These are phyloP conservation scores for Coreoperca whiteheadi DNA, from an alignment of 2,113 vertebrate genomes.

Conservation along the genomic window DNA sequence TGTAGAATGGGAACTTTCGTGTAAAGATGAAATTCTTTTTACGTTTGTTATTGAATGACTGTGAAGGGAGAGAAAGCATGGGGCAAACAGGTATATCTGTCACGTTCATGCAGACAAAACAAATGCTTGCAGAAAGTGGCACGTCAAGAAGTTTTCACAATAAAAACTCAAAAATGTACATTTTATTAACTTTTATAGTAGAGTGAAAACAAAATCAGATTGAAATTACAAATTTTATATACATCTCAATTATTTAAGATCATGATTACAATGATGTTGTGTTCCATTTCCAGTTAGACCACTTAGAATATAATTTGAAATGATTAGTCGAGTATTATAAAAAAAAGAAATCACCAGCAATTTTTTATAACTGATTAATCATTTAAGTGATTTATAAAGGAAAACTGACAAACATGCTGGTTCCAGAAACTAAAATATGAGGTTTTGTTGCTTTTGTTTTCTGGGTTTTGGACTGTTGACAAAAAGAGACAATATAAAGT, in stretches of 20 bases:
- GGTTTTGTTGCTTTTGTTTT: background rate
- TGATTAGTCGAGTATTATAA: background rate
- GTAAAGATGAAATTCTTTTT: slow-evolving; percentile 99
- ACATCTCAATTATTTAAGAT: background rate
- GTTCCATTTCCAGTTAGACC: background rate
- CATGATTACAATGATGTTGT: background rate
- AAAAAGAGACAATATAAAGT: background rate
- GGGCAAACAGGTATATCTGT: slow-evolving; percentile 95
- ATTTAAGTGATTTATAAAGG: background rate
- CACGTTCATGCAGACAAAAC: slow-evolving; percentile 97
- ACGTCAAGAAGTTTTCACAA: slow-evolving; percentile 64
- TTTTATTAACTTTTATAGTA: too few relatives aligned
- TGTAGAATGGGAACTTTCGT: slow-evolving; percentile 99
- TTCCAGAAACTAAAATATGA: background rate
- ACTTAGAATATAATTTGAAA: background rate
- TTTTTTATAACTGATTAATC: background rate
- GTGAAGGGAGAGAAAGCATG: slow-evolving; percentile 98
- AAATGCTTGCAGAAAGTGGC: slow-evolving; percentile 87
- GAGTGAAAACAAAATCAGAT: too few relatives aligned
- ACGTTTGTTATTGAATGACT: slow-evolving; percentile 99
- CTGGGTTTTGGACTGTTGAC: background rate
- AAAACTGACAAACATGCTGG: background rate
- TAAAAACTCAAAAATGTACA: too few relatives aligned
- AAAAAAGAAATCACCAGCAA: background rate
- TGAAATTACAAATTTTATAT: too few relatives aligned